A percentile compares a stretch with the other conserved stretches of the same genome.
These are phyloP conservation scores for Cephalotes varians DNA, from an alignment of 2,888 invertebrate species.

Conservation along the genomic window DNA sequence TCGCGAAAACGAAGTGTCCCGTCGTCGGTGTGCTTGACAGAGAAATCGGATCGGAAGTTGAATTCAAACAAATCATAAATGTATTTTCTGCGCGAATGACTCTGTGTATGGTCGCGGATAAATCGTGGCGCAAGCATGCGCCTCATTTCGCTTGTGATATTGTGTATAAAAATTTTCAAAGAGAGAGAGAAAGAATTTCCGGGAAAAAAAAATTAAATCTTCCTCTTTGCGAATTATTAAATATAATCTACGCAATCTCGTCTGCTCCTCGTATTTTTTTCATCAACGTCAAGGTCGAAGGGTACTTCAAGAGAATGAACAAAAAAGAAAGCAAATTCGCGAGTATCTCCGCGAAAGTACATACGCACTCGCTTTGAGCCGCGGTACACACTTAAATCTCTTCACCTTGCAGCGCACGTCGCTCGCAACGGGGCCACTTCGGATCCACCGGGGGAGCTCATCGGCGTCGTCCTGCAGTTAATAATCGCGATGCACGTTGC, in stretches of 20 bases:
- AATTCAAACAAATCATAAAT: neutral
- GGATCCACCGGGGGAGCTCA: neutral
- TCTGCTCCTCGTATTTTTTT: neutral
- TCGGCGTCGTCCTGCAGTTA: neutral
- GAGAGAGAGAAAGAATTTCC: too few relatives aligned
- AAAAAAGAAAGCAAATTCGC: neutral
- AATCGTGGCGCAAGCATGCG: neutral
- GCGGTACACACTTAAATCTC: slow-evolving; percentile 19
- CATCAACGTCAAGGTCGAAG: neutral
- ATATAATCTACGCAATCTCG: neutral
- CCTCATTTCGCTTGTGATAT: neutral
- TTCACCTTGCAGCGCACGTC: slow-evolving; percentile 17
- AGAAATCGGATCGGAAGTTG: neutral
- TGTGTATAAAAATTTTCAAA: neutral
- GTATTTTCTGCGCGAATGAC: neutral
- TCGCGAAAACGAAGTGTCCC: neutral
- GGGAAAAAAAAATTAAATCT: too few relatives aligned
- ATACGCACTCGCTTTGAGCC: neutral
- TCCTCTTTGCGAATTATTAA: neutral
- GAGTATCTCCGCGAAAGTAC: neutral
- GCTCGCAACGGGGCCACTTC: slow-evolving; percentile 4
- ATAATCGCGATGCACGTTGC: slow-evolving; percentile 21
- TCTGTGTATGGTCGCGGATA: neutral
- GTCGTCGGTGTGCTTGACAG: neutral
- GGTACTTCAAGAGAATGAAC: too few relatives aligned